Evolutionary conservation across 2,113 vertebrate species (phyloP).

Genomic region (Theropithecus gelada): DNA sequence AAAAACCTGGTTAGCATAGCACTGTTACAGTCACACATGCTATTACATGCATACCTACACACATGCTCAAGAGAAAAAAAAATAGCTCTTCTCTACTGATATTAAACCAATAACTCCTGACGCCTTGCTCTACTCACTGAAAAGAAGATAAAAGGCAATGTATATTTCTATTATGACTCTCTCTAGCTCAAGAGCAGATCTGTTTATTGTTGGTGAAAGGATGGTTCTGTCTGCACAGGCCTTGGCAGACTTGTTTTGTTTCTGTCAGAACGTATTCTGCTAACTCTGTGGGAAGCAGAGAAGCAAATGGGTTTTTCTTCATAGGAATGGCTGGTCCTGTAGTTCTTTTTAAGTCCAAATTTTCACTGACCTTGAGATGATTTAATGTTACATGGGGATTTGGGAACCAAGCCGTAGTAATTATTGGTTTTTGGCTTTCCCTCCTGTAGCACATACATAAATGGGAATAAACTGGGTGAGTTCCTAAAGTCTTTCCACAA

Average conservation of each 20-base stretch:
- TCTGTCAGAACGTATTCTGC: constrained; percentile 75
- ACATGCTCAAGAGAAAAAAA: constrained; percentile 72
- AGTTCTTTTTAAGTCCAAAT: constrained; percentile 30
- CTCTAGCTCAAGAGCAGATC: constrained; percentile 80
- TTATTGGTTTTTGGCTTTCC: background rate
- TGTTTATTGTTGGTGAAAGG: constrained; percentile 80
- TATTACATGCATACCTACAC: constrained; percentile 3
- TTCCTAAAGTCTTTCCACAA: background rate
- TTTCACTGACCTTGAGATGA: constrained; percentile 23
- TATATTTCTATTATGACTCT: constrained; percentile 84
- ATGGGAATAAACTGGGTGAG: background rate
- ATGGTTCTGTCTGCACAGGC: constrained; percentile 73
- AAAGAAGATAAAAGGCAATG: constrained; percentile 86
- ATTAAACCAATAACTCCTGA: constrained; percentile 89
- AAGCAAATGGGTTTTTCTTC: constrained; percentile 76
- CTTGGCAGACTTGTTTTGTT: constrained; percentile 79
- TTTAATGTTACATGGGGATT: constrained; percentile 21
- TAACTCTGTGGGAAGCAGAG: constrained; percentile 65
- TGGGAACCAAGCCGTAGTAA: background rate
- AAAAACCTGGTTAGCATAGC: constrained; percentile 74
- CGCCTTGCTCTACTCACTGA: constrained; percentile 77
- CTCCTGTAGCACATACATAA: background rate
- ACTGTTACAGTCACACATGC: background rate
- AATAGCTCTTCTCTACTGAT: constrained; percentile 79
- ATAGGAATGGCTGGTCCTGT: background rate